Percentiles rank a stretch among this genome's conserved stretches.
These are phyloP conservation scores for Buphagus erythrorhynchus DNA, from an alignment of 2,797 vertebrate genomes.

Conservation along the genomic window DNA sequence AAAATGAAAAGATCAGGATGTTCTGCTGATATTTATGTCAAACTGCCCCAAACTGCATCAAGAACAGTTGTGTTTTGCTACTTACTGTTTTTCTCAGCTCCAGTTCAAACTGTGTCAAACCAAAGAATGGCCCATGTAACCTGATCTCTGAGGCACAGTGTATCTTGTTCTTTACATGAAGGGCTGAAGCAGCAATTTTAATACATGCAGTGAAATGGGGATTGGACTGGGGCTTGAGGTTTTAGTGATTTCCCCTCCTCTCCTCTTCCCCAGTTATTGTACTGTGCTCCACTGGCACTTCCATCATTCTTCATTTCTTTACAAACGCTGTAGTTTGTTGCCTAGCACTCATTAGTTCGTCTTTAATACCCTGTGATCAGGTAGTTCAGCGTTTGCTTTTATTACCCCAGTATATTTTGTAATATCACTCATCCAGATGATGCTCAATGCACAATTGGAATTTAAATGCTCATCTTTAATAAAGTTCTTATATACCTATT, in stretches of 20 bases:
- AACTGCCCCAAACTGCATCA: not conserved
- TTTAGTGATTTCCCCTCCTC: not conserved
- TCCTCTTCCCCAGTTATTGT: not conserved
- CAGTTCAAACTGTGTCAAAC: not conserved
- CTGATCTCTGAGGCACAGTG: fast-evolving
- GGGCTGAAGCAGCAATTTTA: not conserved
- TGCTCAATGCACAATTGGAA: not conserved
- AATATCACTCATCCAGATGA: not conserved
- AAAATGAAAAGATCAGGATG: not conserved
- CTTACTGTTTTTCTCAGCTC: not conserved
- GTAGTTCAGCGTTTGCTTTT: not conserved
- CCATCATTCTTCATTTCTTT: not conserved
- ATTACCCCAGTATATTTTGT: not conserved
- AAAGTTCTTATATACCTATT: not conserved
- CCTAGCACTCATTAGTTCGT: not conserved
- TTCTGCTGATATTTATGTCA: not conserved
- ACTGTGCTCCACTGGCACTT: not conserved
- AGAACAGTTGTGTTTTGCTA: not conserved
- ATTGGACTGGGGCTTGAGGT: not conserved
- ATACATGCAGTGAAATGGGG: not conserved
- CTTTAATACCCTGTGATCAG: not conserved
- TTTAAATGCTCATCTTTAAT: not conserved
- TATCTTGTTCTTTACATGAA: not conserved
- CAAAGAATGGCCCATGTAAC: not conserved
- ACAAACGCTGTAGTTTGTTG: not conserved